Percentiles rank a stretch among this genome's conserved stretches.
Conservation (phyloP, 2,797 vertebrate species). For the Hipposideros larvatus region DNA sequence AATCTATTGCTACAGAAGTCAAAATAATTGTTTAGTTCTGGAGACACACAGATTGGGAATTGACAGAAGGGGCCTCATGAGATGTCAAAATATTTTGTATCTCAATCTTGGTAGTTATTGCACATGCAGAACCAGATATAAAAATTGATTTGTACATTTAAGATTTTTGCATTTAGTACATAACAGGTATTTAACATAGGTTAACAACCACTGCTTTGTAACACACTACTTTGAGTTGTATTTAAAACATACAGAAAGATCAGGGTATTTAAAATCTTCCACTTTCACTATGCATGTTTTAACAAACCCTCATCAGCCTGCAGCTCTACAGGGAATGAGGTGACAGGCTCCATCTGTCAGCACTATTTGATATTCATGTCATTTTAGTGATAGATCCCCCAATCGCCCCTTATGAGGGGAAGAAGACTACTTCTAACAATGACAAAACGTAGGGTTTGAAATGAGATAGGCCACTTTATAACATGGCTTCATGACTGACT, state of each 20-base stretch:
- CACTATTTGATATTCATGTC: background rate
- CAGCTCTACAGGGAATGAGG: background rate
- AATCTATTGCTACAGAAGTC: background rate
- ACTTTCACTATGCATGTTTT: background rate
- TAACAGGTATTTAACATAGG: background rate
- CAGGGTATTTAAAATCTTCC: background rate
- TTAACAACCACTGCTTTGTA: background rate
- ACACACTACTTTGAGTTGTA: background rate
- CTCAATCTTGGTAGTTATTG: background rate
- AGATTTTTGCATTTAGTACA: background rate
- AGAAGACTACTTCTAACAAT: constrained; percentile 38
- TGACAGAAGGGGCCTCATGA: background rate
- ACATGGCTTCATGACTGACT: background rate
- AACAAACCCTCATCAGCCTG: background rate
- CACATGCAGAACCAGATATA: background rate
- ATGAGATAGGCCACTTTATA: constrained; percentile 48
- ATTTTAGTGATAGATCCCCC: background rate
- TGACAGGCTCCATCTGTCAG: constrained; percentile 15
- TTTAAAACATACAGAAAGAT: background rate
- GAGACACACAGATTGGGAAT: background rate
- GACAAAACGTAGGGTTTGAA: constrained; percentile 20
- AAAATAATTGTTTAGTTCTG: background rate
- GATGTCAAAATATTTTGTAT: background rate
- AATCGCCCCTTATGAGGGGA: background rate
- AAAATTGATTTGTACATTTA: background rate